A percentile compares a stretch with the other conserved stretches of the same genome.
phyloP scores from a whole-genome alignment of 2,797 vertebrate genomes.

The Aphelocoma californica region DNA sequence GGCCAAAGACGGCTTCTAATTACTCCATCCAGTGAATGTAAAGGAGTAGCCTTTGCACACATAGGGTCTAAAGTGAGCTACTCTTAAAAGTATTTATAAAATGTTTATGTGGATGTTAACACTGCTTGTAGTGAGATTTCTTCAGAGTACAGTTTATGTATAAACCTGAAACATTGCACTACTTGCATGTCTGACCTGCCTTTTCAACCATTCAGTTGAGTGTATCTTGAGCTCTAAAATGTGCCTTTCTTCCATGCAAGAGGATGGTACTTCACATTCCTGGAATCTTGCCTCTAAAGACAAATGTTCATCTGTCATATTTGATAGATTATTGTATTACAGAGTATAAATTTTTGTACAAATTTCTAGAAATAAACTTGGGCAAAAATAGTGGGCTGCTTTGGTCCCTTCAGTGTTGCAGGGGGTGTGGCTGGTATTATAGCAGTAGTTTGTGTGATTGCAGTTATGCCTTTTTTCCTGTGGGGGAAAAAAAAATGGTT shows the following conservation, averaged over 20 bases:
- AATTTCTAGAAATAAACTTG: slow-evolving; percentile 71
- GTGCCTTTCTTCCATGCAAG: slow-evolving; percentile 65
- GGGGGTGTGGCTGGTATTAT: not conserved
- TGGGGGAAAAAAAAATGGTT: not conserved
- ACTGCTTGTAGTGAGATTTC: slow-evolving; percentile 48
- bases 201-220: slow-evolving; percentile 14
- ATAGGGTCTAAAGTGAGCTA: not conserved
- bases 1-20: not conserved
- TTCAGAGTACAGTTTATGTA: not conserved
- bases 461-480: not conserved
- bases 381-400: not conserved
- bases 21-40: slow-evolving; percentile 27
- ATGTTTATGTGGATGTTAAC: slow-evolving; percentile 40
- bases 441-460: not conserved
- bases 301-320: slow-evolving; percentile 43
- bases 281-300: slow-evolving; percentile 36
- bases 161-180: slow-evolving; percentile 55
- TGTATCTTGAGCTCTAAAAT: slow-evolving; percentile 31
- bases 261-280: slow-evolving; percentile 42
- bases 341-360: slow-evolving; percentile 67
- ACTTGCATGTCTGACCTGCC: slow-evolving; percentile 66
- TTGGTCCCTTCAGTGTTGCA: not conserved
- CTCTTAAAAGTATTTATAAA: slow-evolving; percentile 19
- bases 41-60: not conserved
- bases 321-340: slow-evolving; percentile 52